Conservation (phyloP, 2,113 vertebrate genomes). For the Helogale parvula region DNA sequence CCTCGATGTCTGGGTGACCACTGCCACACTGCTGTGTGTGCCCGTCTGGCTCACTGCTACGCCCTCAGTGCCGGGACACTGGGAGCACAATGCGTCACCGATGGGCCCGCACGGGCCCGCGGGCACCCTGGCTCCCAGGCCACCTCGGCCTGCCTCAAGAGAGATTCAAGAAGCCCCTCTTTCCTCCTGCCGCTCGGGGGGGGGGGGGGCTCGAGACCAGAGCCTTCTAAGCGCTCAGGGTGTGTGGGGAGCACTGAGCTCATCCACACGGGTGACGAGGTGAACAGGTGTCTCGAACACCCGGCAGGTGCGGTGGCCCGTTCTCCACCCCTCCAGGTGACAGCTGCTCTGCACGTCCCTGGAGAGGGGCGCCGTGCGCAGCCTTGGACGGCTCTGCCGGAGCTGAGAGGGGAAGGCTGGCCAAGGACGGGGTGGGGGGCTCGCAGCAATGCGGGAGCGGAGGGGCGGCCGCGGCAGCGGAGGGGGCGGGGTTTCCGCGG, state of each 20-base stretch:
- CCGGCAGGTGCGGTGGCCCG: not conserved
- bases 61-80: not conserved
- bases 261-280: rapidly evolving
- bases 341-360: rapidly evolving
- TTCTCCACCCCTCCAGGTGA: too few relatives aligned
- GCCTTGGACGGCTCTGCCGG: not conserved
- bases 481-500: too few relatives aligned
- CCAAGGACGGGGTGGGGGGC: rapidly evolving
- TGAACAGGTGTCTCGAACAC: rapidly evolving
- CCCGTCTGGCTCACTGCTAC: rapidly evolving
- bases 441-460: rapidly evolving
- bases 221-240: not conserved
- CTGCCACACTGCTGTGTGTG: rapidly evolving
- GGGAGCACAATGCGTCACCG: too few relatives aligned
- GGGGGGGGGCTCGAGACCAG: too few relatives aligned
- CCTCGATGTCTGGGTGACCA: rapidly evolving
- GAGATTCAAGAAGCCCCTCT: not conserved
- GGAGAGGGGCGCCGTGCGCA: rapidly evolving
- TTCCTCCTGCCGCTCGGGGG: too few relatives aligned
- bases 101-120: rapidly evolving
- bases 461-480: rapidly evolving
- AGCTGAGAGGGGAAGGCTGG: not conserved
- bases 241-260: rapidly evolving
- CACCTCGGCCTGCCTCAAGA: not conserved
- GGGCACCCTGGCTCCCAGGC: rapidly evolving